phyloP scores from a whole-genome alignment of 2,888 invertebrate species.

The Pandemis cinnamomeana region DNA sequence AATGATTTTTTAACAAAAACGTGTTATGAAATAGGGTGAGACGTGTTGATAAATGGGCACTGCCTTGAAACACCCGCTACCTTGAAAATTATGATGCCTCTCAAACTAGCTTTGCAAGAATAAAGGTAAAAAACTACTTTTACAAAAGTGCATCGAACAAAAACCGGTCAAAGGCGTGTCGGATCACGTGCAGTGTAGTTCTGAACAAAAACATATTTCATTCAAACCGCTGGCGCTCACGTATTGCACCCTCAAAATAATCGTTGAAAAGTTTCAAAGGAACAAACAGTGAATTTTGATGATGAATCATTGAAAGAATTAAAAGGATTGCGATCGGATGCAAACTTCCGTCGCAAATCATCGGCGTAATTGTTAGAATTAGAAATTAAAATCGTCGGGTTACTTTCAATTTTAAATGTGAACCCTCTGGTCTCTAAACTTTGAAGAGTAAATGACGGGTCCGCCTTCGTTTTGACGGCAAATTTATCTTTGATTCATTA shows the following conservation, averaged over 20 bases:
- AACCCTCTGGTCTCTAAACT: conserved; percentile 40
- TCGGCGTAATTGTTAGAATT: conserved; percentile 50
- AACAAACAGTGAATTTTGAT: conserved; percentile 74
- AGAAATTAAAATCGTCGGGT: conserved; percentile 45
- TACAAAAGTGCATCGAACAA: too few relatives aligned
- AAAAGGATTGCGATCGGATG: conserved; percentile 63
- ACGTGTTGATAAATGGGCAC: too few relatives aligned
- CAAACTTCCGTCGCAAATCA: conserved; percentile 54
- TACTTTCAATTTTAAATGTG: conserved; percentile 49
- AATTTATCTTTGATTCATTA: conserved; percentile 2
- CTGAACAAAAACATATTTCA: not conserved
- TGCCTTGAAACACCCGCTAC: too few relatives aligned
- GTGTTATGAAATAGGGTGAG: too few relatives aligned
- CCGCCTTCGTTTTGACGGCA: conserved; percentile 15
- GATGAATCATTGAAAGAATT: conserved; percentile 76
- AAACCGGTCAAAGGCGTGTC: too few relatives aligned
- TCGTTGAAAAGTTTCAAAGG: conserved; percentile 57
- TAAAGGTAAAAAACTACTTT: too few relatives aligned
- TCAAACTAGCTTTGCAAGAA: too few relatives aligned
- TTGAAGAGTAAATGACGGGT: conserved; percentile 25
- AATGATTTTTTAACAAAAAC: too few relatives aligned
- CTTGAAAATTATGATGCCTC: too few relatives aligned
- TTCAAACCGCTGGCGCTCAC: conserved; percentile 40
- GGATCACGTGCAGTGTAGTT: too few relatives aligned
- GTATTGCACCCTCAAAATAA: conserved; percentile 42